Evolutionary conservation across 2,113 vertebrate species (phyloP).

Genomic region (Cepphus grylle): DNA sequence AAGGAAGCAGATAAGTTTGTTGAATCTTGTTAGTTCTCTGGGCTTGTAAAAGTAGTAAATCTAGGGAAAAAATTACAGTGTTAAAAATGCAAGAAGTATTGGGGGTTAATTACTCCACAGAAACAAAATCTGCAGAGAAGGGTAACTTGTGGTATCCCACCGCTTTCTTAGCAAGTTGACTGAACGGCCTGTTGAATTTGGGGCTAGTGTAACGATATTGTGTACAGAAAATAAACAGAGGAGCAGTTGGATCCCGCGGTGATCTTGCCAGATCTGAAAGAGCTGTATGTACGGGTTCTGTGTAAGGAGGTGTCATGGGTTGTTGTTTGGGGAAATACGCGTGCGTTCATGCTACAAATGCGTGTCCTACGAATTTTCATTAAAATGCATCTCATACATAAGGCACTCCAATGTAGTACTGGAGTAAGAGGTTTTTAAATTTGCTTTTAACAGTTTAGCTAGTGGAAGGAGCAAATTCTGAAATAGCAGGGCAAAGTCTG

Average conservation of each 20-base stretch:
- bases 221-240: not conserved
- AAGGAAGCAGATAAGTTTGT: not conserved
- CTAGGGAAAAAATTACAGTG: not conserved
- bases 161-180: not conserved
- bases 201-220: not conserved
- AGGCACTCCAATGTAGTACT: too few species aligned
- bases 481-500: not conserved
- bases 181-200: not conserved
- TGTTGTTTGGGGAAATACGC: not conserved
- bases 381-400: not conserved
- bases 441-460: not conserved
- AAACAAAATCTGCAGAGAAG: not conserved
- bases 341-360: not conserved
- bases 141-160: not conserved
- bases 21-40: not conserved
- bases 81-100: not conserved
- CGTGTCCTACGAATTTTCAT: not conserved
- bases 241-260: not conserved
- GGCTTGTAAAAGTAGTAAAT: not conserved
- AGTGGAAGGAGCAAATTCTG: not conserved
- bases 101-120: not conserved
- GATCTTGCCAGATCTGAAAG: not conserved
- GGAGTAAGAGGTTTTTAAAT: not conserved
- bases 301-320: not conserved
- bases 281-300: rapidly evolving